Evolutionary conservation across 2,888 invertebrate species (phyloP), one percentile per base, ranked within the genome.

Genomic region (Adelphocoris suturalis): DNA sequence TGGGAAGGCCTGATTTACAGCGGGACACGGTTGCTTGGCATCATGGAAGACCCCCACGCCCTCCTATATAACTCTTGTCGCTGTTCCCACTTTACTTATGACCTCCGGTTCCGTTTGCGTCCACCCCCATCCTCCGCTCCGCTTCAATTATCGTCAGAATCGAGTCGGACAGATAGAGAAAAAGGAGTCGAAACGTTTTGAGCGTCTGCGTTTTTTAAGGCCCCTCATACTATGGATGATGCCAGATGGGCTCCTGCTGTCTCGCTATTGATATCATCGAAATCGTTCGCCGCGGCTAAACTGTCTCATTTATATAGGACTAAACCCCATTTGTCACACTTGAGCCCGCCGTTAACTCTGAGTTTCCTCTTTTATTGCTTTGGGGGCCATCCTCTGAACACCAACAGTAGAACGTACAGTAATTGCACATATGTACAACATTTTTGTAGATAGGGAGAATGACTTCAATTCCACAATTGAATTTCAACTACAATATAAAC

Each of bases 31-130:
- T 80, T 46, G 80, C 46, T 80, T 80, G 80, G 80, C 19, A 47
- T 46, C 48, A 47, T 48, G 80, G 46, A 16, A 76, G 46, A 13
- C 37, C 80, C n/a, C 48, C 80, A 37, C n/a, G 46, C n/a, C 48
- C 80, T 46, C 46, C 48, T 19, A 19, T 46, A 47, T 80, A 46
- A 47, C 48, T 80, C 80, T 80, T 80, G 80, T 80, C 80, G 80
- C 80, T 80, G 80, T 48, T 48, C 48, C 46, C 46, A 46, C 46
- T 80, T 82, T 82, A 82, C 82, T 82, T 82, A 82, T 82, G 48
- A 82, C 82, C 82, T 82, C 82, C 82, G 82, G 82, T 82, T 82
- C 82, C 82, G 82, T 82, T 52, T 78, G 78, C n/a, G 46, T 23
- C 55, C 55, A 27, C 82, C 82, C 52, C 55, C 82, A 37, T 82